Evolutionary conservation across 2,113 vertebrate genomes (phyloP).

Genomic region (Nyctibius bracteatus): DNA sequence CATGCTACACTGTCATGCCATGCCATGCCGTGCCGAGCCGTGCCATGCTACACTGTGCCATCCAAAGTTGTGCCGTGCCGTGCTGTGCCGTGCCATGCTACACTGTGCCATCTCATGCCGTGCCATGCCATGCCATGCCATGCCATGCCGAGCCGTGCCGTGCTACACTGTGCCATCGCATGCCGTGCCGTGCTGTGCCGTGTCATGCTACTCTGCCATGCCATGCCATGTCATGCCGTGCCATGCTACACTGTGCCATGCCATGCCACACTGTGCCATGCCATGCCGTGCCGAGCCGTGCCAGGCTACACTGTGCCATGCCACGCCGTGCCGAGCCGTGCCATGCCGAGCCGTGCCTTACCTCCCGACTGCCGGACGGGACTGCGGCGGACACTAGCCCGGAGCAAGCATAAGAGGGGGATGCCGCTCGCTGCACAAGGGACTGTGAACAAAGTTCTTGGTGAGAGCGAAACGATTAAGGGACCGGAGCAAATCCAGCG

Average conservation of each 20-base stretch:
- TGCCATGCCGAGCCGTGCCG: background rate
- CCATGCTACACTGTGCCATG: too few species aligned
- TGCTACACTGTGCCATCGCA: background rate
- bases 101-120: background rate
- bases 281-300: background rate
- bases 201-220: too few species aligned
- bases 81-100: background rate
- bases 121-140: background rate
- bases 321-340: background rate
- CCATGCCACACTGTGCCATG: too few species aligned
- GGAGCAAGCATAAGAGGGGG: slow-evolving; percentile 4
- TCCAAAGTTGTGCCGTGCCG: background rate
- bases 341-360: slow-evolving; percentile 42
- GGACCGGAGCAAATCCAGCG: slow-evolving; percentile 69
- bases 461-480: slow-evolving; percentile 51
- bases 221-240: background rate
- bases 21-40: background rate
- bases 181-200: background rate
- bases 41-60: too few species aligned
- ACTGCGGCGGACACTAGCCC: slow-evolving; percentile 49
- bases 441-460: slow-evolving; percentile 71
- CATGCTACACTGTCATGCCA: too few species aligned
- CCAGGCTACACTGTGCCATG: background rate
- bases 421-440: slow-evolving; percentile 62
- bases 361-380: slow-evolving; percentile 62